Evolutionary conservation across 2,797 vertebrate genomes (phyloP), one percentile per base, ranked within the genome.

Genomic region (Liparis tanakae): DNA sequence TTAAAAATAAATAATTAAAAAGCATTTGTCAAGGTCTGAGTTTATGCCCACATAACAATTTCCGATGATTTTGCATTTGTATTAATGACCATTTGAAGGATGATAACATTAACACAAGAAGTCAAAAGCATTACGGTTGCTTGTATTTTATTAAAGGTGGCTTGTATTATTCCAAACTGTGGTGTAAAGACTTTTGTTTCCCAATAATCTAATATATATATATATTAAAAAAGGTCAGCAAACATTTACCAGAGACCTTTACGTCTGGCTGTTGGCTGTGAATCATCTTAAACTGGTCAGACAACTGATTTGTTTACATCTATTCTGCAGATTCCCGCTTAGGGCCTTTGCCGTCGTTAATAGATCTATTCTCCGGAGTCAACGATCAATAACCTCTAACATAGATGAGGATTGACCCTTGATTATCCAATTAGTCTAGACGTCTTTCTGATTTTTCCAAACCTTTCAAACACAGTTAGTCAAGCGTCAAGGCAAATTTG

Each of bases 351-450:
- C 61, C 82, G 81, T 82, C 69, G 5, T 83, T 66, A 59, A 67
- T 30, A 67, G 48, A 85, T 90, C 79, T 70, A 59, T 59, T 76
- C 62, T 67, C 30, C 39, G 22, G 37, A 72, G 79, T 20, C 60
- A 10, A 37, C 30, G 5, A 90, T 92, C 89, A 76, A 90, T 92
- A 87, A 66, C 70, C 1, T 34, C 80, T 78, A 79, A 81, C 69
- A 22, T 36, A 51, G 59, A 81, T 70, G 55, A 76, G 78, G 64
- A 74, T 48, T 72, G 73, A 74, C 60, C 67, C 77, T 48, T 70
- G 65, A 81, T 88, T 65, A 83, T 83, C 80, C 68, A 68, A 87
- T 89, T 81, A 72, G 70, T 63, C 30, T 37, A n/a, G 15, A 65
- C 2, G 3, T 81, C 58, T 60, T 78, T 60, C 33, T 7, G 70